Conservation (phyloP, 2,797 vertebrate genomes). For the Alouatta caraya region DNA sequence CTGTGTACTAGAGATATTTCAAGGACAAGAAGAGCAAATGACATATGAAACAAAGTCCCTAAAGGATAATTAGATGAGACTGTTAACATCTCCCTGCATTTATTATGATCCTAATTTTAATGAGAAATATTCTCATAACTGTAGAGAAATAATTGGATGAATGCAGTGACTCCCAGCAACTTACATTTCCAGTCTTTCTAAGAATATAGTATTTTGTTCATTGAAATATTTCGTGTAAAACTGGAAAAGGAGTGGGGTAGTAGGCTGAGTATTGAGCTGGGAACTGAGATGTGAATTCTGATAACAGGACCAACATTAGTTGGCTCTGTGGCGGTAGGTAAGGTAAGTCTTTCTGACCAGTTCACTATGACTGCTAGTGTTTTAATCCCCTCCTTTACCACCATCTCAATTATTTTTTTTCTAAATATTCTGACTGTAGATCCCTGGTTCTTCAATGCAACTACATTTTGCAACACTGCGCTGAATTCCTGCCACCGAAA, state of each 20-base stretch:
- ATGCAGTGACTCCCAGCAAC: neutral
- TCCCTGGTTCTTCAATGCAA: neutral
- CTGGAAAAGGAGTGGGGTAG: neutral
- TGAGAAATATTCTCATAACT: neutral
- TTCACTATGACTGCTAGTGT: neutral
- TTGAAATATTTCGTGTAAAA: neutral
- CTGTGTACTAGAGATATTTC: neutral
- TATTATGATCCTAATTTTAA: conserved; percentile 13
- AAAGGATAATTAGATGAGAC: neutral
- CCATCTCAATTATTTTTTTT: neutral
- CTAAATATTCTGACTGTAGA: neutral
- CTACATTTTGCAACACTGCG: neutral
- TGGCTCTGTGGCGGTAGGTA: neutral
- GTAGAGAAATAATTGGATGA: neutral
- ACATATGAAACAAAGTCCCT: neutral
- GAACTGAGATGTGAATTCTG: neutral
- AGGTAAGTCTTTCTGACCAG: neutral
- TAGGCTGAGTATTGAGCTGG: neutral
- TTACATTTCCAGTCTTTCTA: neutral
- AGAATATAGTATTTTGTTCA: conserved; percentile 8
- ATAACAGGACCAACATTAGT: neutral
- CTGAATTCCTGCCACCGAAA: neutral
- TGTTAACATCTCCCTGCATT: neutral
- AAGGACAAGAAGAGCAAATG: neutral
- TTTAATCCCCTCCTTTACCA: neutral